Evolutionary conservation across 2,113 vertebrate genomes (phyloP).

Genomic region (Notiomystis cincta): DNA sequence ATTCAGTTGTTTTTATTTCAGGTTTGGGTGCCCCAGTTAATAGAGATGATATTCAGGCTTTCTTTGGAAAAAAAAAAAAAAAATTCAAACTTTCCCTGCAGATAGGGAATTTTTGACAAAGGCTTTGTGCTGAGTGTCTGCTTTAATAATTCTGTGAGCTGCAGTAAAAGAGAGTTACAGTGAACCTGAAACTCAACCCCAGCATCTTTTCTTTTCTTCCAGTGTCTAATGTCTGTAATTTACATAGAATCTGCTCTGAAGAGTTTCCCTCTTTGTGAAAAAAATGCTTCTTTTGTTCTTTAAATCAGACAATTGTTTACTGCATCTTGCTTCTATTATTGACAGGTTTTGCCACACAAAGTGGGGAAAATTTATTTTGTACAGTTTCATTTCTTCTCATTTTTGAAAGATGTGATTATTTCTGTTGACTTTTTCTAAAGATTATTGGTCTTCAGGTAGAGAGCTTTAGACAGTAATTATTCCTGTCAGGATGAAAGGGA

Average conservation of each 20-base stretch:
- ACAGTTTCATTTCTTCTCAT: neutral
- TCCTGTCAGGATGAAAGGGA: neutral
- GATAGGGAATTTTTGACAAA: neutral
- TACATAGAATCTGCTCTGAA: neutral
- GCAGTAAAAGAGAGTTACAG: neutral
- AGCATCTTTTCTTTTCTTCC: neutral
- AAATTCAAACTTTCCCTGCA: neutral
- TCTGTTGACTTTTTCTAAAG: neutral
- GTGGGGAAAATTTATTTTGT: neutral
- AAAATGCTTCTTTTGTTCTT: neutral
- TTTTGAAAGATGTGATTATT: neutral
- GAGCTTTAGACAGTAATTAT: neutral
- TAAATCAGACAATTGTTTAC: neutral
- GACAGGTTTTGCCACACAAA: neutral
- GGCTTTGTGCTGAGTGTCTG: neutral
- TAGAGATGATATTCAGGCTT: neutral
- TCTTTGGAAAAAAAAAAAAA: neutral
- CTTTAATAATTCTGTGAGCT: neutral
- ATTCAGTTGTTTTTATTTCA: neutral
- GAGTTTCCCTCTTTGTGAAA: neutral
- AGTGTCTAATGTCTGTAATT: neutral
- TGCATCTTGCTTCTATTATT: neutral
- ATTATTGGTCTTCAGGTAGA: neutral
- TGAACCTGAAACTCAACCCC: neutral
- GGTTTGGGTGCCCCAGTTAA: neutral